A percentile compares a stretch with the other conserved stretches of the same genome.
Conservation (phyloP, 2,113 vertebrate genomes). For the Anseranas semipalmata region DNA sequence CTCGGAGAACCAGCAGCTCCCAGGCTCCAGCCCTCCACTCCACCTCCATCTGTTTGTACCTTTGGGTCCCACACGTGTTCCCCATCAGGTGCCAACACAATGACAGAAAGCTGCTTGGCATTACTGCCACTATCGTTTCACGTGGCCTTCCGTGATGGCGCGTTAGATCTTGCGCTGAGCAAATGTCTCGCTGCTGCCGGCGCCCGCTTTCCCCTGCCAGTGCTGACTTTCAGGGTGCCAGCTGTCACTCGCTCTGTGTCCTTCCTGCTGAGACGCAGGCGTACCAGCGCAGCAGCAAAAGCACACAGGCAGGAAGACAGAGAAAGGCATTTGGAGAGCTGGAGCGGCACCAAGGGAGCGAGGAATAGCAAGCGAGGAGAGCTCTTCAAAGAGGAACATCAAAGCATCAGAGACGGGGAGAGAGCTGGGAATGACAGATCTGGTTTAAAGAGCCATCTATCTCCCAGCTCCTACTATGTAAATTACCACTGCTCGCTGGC, state of each 20-base stretch:
- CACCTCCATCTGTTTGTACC: rapidly evolving
- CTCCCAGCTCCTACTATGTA: constrained; percentile 65
- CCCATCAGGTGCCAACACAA: neutral
- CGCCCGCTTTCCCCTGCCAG: neutral
- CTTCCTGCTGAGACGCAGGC: neutral
- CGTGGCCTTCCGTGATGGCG: neutral
- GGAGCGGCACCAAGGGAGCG: constrained; percentile 56
- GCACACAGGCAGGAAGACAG: neutral
- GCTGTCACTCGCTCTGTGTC: neutral
- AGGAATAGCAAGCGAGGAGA: constrained; percentile 22
- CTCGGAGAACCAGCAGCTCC: neutral
- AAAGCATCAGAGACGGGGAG: constrained; percentile 53
- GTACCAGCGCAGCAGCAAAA: neutral
- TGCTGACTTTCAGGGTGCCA: neutral
- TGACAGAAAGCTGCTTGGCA: rapidly evolving
- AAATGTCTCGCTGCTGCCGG: rapidly evolving
- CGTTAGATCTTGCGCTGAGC: neutral
- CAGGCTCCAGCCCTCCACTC: rapidly evolving
- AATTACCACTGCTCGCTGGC: constrained; percentile 46
- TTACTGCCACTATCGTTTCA: neutral
- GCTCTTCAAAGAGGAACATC: constrained; percentile 73
- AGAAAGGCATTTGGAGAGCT: constrained; percentile 22
- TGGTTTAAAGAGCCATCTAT: constrained; percentile 75
- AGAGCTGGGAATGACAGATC: constrained; percentile 65
- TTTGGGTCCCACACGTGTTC: neutral